Conservation (phyloP, 2,888 invertebrate species). For the Dysmachus trigonus region DNA sequence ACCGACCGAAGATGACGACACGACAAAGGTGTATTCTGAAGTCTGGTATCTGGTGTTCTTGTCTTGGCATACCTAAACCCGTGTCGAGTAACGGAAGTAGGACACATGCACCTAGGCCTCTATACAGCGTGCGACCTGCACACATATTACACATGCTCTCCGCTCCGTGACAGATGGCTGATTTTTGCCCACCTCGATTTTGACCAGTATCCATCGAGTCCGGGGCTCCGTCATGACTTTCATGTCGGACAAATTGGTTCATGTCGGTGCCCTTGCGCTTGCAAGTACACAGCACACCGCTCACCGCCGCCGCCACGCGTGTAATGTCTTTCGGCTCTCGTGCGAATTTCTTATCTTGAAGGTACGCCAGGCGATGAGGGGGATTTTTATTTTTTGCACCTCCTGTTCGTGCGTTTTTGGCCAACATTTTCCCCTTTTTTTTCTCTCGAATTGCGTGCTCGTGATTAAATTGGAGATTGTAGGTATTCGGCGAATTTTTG, state of each 20-base stretch:
- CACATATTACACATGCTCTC: neutral
- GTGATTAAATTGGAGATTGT: neutral
- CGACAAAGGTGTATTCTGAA: neutral
- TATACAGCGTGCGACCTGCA: neutral
- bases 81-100: neutral
- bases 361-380: neutral
- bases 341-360: neutral
- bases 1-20: neutral
- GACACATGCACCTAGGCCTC: neutral
- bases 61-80: neutral
- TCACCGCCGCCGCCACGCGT: neutral
- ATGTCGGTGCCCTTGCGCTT: neutral
- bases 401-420: neutral
- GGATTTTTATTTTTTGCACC: neutral
- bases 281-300: neutral
- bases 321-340: neutral
- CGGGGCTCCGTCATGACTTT: neutral
- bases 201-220: neutral
- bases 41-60: neutral
- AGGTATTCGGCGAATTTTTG: neutral
- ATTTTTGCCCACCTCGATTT: conserved; percentile 13
- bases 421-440: neutral
- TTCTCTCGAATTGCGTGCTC: neutral
- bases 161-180: conserved; percentile 3
- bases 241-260: conserved; percentile 15